Evolutionary conservation across 2,113 vertebrate species (phyloP), one percentile per base, ranked within the genome.

Genomic region (Desmodus rotundus): DNA sequence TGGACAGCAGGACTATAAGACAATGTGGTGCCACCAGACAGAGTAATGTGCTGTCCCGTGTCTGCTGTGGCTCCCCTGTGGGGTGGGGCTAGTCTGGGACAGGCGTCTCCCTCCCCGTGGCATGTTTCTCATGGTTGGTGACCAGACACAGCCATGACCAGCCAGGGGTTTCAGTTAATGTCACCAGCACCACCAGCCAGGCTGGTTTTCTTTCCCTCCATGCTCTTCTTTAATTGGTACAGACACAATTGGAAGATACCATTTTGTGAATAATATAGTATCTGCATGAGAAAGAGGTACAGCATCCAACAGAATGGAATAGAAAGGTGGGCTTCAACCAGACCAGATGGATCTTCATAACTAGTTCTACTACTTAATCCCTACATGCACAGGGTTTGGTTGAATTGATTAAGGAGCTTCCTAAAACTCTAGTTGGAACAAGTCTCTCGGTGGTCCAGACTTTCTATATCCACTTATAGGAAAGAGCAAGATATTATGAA

Each of bases 401-500:
- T 43, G 38, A 89, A 24, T 12, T 19, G 45, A 89, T 58, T 33
- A 36, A 78, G 84, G 74, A 94, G 45, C 19, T 26, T 96, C 50
- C 67, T 43, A 22, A 87, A 87, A 74, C 45, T 61, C 56, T n/a
- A n/a, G 83, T 33, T 91, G 68, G 33, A 90, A 81, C 41, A 73
- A 73, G 24, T 31, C 33, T 33, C 17, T 76, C n/a, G 5, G n/a
- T 4, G 19, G 65, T 43, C n/a, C 36, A 77, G 87, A 73, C 38
- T 87, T 90, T 80, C 58, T 85, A 50, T 1, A 38, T n/a, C 33
- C 22, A 38, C 38, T 68, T 92, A 82, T 5, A 82, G 94, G 77
- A 81, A 96, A 93, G 47, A 85, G 50, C 31, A 80, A 87, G 84
- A 93, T 52, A 90, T 92, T 96, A 74, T 91, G 83, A 87, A 89